Percentiles rank a stretch among this genome's conserved stretches.
Conservation (phyloP, 2,888 invertebrate species). For the Ephialtes manifestator region DNA sequence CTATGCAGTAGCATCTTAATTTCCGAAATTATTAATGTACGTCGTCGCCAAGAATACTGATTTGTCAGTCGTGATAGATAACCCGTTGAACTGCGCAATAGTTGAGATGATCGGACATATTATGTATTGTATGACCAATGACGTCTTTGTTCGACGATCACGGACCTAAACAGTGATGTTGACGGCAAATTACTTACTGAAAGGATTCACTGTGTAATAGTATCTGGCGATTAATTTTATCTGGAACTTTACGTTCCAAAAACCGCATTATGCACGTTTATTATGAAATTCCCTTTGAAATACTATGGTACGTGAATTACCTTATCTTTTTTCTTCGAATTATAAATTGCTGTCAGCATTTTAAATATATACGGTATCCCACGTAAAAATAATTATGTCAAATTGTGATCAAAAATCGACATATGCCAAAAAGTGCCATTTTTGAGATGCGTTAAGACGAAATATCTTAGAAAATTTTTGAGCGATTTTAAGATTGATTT, state of each 20-base stretch:
- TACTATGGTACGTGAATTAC: neutral
- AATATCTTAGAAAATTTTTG: too few species aligned
- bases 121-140: neutral
- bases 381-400: too few species aligned
- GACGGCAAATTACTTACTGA: neutral
- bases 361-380: neutral
- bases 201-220: neutral
- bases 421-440: too few species aligned
- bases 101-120: neutral
- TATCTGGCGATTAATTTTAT: neutral
- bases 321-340: neutral
- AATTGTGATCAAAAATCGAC: too few species aligned
- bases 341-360: neutral
- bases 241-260: neutral
- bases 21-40: neutral
- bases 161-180: neutral
- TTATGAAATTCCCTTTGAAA: neutral
- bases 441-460: too few species aligned
- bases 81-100: neutral
- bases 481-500: too few species aligned
- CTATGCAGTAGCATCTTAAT: neutral
- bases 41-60: neutral
- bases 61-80: neutral
- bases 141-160: neutral
- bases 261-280: neutral